Base-by-base conservation (phyloP, 2,797 vertebrate genomes). In the Acanthopagrus latus region DNA sequence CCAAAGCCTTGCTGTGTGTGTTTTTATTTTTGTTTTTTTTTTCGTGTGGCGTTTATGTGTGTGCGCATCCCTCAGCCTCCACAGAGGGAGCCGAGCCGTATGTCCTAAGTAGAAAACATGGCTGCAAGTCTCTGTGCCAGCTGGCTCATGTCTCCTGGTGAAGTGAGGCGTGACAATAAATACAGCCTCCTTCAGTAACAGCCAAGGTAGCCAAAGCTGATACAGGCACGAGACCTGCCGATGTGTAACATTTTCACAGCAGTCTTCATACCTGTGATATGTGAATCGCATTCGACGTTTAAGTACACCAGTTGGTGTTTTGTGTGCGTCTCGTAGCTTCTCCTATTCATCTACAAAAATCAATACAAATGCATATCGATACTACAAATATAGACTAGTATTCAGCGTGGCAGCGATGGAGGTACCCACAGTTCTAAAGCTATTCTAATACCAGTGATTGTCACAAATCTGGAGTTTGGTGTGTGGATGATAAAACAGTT, bases 161-260 rank as follows among this genome's bases (percentile, higher is more conserved):
- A 94, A 93, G 90, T 78, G 91, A 93, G 77, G 90, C 91, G 94
- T 95, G 93, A 95, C 93, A 90, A 88, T 88, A 91, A 90, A 89
- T 88, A 85, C 84, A 64, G 62, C 78, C 58, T 87, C 74, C 74
- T 82, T 88, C 81, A 66, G 59, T 55, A 76, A 75, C 74, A 86
- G 77, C 76, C 59, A 80, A 65, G 69, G 67, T 73, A 86, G 68
- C 72, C 59, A 64, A 66, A 83, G 58, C 43, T 82, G 84, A 88
- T 51, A 21, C 57, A 77, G 72, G 44, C 73, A 80, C 70, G 81
- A 86, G 85, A 87, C 18, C 82, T 76, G 89, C 80, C 68, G 81
- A 66, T 69, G 87, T 83, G 77, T 76, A 78, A 21, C 43, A 66
- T 82, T 84, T 84, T 78, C 67, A 75, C 1, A 86, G 68, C 62